These are phyloP conservation scores for Scrobipalpa atriplicella DNA, from an alignment of 2,888 invertebrate species.

Conservation along the genomic window DNA sequence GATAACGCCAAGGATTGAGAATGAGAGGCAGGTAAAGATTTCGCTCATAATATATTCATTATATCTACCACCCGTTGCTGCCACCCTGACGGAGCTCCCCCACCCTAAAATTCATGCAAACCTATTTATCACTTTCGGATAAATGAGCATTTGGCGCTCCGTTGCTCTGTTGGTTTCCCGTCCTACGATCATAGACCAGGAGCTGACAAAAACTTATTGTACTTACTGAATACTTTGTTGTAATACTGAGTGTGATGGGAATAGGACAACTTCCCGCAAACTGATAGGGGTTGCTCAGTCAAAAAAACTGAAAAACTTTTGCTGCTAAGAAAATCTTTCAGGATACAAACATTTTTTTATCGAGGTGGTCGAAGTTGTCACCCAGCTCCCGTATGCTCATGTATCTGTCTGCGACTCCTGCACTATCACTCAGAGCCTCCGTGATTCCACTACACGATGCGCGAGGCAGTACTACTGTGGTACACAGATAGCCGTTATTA, in stretches of 20 bases:
- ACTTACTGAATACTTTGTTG: no score
- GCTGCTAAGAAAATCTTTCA: no score
- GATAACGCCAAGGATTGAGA: constrained; percentile 1
- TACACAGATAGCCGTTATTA: not conserved
- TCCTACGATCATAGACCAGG: constrained; percentile 14
- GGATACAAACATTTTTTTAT: no score
- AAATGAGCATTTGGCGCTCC: constrained; percentile 62
- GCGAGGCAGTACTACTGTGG: not conserved
- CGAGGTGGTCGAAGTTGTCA: no score
- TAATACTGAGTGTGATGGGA: no score
- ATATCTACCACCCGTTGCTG: constrained; percentile 37
- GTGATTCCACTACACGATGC: constrained; percentile 12
- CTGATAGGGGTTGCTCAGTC: no score
- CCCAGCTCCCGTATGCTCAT: not conserved
- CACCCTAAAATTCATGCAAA: constrained; percentile 56
- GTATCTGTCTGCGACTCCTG: constrained; percentile 10
- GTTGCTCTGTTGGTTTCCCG: constrained; percentile 16
- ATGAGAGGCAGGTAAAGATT: constrained; percentile 48
- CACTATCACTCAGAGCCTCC: not conserved
- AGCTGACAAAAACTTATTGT: not conserved
- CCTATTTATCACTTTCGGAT: constrained; percentile 76
- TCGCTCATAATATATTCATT: constrained; percentile 70
- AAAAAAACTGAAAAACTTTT: no score
- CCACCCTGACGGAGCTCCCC: constrained; percentile 36
- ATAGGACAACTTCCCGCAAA: no score